These are phyloP conservation scores for Spicauda simplicius DNA, from an alignment of 2,888 invertebrate species.

Conservation along the genomic window DNA sequence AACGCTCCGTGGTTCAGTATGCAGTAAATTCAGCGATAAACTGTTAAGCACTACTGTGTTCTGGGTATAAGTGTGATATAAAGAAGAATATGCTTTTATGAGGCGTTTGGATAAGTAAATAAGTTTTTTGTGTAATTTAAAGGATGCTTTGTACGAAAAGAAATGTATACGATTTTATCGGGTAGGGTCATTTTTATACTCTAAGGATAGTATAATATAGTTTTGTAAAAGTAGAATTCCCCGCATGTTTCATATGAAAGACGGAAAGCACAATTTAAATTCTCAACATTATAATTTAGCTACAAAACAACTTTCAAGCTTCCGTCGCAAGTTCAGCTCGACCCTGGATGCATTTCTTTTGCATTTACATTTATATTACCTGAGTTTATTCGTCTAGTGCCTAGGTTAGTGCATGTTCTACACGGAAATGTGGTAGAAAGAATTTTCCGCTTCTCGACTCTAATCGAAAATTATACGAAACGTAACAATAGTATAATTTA, in stretches of 20 bases:
- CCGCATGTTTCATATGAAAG: not conserved
- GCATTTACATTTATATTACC: conserved; percentile 36
- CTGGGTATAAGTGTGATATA: too few species aligned
- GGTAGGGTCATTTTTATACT: not conserved
- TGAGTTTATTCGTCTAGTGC: conserved; percentile 22
- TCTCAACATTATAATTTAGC: conserved; percentile 15
- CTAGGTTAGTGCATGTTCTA: not conserved
- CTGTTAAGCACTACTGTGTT: too few species aligned
- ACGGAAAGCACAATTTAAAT: conserved; percentile 16
- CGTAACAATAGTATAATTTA: not conserved
- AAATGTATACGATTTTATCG: too few species aligned
- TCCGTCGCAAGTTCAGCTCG: conserved; percentile 4
- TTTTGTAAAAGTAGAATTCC: not conserved
- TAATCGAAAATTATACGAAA: conserved; percentile 19
- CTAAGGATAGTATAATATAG: not conserved
- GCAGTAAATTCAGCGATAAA: too few species aligned
- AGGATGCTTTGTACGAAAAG: too few species aligned
- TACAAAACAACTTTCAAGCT: conserved; percentile 20
- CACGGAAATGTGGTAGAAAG: conserved; percentile 11
- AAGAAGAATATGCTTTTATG: too few species aligned
- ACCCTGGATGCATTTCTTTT: conserved; percentile 23
- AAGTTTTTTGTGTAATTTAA: too few species aligned
- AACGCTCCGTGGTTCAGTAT: too few species aligned
- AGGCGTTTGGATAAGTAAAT: too few species aligned
- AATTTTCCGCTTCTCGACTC: conserved; percentile 17